phyloP scores from a whole-genome alignment of 1,140 invertebrate species.

The Teleopsis dalmanni region DNA sequence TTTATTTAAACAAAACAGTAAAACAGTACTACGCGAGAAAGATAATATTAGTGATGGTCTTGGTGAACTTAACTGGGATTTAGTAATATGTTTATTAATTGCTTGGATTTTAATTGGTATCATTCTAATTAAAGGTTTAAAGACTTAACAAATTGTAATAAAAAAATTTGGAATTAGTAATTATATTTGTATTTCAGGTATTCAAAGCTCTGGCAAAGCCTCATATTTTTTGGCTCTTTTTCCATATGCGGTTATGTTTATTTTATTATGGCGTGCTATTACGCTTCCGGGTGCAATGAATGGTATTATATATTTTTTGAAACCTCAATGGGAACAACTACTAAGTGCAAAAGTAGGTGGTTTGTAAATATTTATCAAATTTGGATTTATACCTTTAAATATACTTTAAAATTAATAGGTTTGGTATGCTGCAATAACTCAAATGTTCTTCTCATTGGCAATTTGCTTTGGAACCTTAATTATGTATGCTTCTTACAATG shows the following conservation, averaged over 20 bases:
- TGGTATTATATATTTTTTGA: conserved; percentile 71
- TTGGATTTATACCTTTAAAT: neutral
- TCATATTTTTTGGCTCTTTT: conserved; percentile 68
- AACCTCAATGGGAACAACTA: conserved; percentile 60
- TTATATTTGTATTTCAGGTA: conserved; percentile 43
- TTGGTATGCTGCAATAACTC: conserved; percentile 79
- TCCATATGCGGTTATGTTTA: conserved; percentile 63
- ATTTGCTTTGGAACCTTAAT: conserved; percentile 73
- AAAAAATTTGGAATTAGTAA: neutral
- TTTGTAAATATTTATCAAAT: no score
- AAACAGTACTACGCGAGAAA: conserved; percentile 52
- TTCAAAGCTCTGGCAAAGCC: conserved; percentile 57
- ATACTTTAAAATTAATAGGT: conserved; percentile 43
- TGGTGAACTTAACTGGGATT: conserved; percentile 56
- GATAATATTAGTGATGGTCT: conserved; percentile 54
- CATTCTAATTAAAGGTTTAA: conserved; percentile 50
- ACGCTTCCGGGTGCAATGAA: conserved; percentile 66
- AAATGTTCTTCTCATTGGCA: conserved; percentile 77
- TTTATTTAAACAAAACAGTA: conserved; percentile 32
- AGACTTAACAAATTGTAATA: neutral
- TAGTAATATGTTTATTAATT: conserved; percentile 58
- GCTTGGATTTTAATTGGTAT: conserved; percentile 65
- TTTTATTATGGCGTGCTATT: conserved; percentile 57
- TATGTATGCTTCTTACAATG: conserved; percentile 78
- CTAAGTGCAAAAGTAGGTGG: conserved; percentile 48